Conservation (phyloP, 37 sponge, comb jelly and placozoan species). For the Cliona cf. orientalis region DNA sequence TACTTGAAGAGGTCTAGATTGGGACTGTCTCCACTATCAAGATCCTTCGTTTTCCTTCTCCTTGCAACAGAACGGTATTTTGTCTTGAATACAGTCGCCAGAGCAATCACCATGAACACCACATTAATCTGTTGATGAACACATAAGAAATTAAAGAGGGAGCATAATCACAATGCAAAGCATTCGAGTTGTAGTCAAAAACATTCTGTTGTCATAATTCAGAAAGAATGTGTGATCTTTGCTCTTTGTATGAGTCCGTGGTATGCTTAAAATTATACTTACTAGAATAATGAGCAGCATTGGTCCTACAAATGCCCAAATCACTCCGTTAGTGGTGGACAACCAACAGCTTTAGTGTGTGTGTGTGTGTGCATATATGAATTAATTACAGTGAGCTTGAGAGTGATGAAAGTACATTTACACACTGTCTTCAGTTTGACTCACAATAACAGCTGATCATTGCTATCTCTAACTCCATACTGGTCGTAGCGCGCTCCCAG, state of each 20-base stretch:
- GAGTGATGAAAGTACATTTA: not conserved
- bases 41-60: not conserved
- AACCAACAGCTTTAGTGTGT: constrained; percentile 69
- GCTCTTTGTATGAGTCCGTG: not conserved
- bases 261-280: constrained; percentile 3
- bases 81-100: not conserved
- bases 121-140: not conserved
- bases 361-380: not conserved
- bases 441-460: constrained; percentile 28
- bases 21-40: not conserved
- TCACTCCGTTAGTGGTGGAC: constrained; percentile 38
- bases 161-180: not conserved
- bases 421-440: not conserved
- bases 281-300: constrained; percentile 55
- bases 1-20: not conserved
- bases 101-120: constrained; percentile 1
- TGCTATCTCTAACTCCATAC: constrained; percentile 33
- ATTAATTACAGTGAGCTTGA: not conserved
- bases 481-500: constrained; percentile 21
- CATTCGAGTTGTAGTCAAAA: not conserved
- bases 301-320: constrained; percentile 72
- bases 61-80: not conserved
- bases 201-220: no score
- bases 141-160: not conserved
- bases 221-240: no score